Evolutionary conservation across 2,797 vertebrate species (phyloP), one percentile per base, ranked within the genome.

Genomic region (Macrochelys suwanniensis): DNA sequence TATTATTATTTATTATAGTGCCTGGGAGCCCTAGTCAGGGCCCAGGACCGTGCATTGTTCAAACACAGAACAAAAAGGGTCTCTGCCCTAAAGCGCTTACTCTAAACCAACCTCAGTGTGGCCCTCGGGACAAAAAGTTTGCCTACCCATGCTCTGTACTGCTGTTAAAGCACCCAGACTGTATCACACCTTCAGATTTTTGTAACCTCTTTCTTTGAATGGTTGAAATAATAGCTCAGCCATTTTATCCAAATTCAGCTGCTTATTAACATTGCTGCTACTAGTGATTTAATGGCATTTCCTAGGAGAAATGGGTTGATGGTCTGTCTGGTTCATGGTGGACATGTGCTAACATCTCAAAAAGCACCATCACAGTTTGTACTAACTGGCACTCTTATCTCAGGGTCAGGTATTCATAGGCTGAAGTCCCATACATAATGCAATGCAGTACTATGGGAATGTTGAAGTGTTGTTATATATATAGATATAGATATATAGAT

Each of bases 381-480:
- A 15, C 45, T 42, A 81, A 47, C 68, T 1, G 2, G 85, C 76
- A 23, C 57, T 5, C 93, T 93, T 17, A 84, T 80, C 4, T 3
- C 12, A 51, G 53, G 45, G 65, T 93, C 1, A 7, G 68, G 5
- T 95, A 85, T 82, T 53, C 87, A 59, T 87, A 84, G 88, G 59
- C 80, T 33, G 47, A 74, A 74, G 88, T 91, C 45, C 65, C 74
- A 74, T 49, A 2, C 0, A 0, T 85, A 7, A 37, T 1, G 8
- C 45, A 0, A 2, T 74, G 85, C 50, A 0, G 2, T 0, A 2
- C 82, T 91, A 82, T 95, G 94, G 91, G 87, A 96, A 57, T 0
- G 0, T 26, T 7, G 0, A 0, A 0, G 82, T 0, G 0, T 96
- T 57, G n/a, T n/a, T n/a, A n/a, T n/a, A n/a, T n/a, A n/a, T n/a